Evolutionary conservation across 2,888 invertebrate species (phyloP).

Genomic region (Eupithecia vulgata): DNA sequence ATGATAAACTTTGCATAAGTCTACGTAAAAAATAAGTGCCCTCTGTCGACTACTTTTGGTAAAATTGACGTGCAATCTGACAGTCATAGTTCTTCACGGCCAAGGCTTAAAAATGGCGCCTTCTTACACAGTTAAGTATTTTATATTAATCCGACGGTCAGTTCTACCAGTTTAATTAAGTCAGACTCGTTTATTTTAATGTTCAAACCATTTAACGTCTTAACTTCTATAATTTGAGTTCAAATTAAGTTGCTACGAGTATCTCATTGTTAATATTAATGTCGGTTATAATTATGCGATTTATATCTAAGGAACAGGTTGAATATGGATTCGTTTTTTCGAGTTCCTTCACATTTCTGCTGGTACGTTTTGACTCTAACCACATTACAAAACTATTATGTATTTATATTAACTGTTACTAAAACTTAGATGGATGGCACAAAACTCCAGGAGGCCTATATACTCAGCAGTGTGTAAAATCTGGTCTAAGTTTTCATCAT

Average conservation of each 20-base stretch:
- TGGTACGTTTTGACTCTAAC: not conserved
- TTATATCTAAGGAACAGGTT: constrained; percentile 21
- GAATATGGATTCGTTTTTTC: not conserved
- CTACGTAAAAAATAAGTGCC: no score
- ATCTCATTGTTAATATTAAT: constrained; percentile 37
- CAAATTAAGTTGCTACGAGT: constrained; percentile 33
- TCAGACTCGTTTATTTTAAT: constrained; percentile 37
- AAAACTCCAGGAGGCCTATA: no score
- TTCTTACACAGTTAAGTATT: constrained; percentile 13
- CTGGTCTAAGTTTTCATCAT: no score
- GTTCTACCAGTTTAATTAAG: constrained; percentile 35
- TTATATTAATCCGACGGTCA: constrained; percentile 31
- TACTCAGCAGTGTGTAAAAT: no score
- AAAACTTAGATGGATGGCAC: no score
- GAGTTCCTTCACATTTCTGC: not conserved
- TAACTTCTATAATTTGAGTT: constrained; percentile 39
- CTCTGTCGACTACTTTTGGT: no score
- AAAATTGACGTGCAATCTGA: no score
- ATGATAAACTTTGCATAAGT: no score
- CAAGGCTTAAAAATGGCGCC: constrained; percentile 1
- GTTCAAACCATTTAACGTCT: constrained; percentile 38
- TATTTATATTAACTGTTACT: no score
- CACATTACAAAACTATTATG: no score
- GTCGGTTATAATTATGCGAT: constrained; percentile 31
- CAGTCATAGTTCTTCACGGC: no score